These are phyloP conservation scores for Scaptomyza reducta DNA, from an alignment of 2,888 invertebrate species.

Conservation along the genomic window DNA sequence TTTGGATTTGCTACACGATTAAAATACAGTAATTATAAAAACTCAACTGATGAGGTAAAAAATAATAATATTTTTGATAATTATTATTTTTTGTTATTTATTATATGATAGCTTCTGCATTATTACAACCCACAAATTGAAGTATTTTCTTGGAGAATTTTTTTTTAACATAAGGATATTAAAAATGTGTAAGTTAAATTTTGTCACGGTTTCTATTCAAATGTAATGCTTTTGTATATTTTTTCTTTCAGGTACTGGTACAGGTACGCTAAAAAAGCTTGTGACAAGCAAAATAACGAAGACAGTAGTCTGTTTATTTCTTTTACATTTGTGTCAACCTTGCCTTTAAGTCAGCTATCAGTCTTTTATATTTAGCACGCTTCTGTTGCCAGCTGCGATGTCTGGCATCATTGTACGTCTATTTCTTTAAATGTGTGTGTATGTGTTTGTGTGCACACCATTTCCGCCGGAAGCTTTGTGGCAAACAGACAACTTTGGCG, in stretches of 20 bases:
- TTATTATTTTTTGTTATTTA: no score
- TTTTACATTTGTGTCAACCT: conserved; percentile 68
- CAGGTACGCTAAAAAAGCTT: conserved; percentile 26
- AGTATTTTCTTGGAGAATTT: no score
- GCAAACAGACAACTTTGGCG: conserved; percentile 53
- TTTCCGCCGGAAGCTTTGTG: conserved; percentile 73
- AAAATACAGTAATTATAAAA: no score
- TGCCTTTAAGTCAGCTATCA: conserved; percentile 70
- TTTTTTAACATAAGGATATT: no score
- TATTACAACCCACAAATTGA: no score
- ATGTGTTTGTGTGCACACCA: conserved; percentile 53
- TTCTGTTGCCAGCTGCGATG: conserved; percentile 43
- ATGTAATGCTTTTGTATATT: neutral
- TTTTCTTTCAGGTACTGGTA: conserved; percentile 14
- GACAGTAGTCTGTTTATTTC: conserved; percentile 52
- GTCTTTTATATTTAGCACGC: conserved; percentile 66
- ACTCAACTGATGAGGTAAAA: no score
- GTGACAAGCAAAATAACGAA: conserved; percentile 52
- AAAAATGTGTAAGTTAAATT: no score
- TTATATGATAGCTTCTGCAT: no score
- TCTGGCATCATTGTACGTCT: conserved; percentile 41
- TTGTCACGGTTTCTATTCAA: no score
- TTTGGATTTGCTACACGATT: neutral
- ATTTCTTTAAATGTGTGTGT: conserved; percentile 27
- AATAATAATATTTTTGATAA: no score